Conservation (phyloP, 2,113 vertebrate species). For the Nycticorax nycticorax region DNA sequence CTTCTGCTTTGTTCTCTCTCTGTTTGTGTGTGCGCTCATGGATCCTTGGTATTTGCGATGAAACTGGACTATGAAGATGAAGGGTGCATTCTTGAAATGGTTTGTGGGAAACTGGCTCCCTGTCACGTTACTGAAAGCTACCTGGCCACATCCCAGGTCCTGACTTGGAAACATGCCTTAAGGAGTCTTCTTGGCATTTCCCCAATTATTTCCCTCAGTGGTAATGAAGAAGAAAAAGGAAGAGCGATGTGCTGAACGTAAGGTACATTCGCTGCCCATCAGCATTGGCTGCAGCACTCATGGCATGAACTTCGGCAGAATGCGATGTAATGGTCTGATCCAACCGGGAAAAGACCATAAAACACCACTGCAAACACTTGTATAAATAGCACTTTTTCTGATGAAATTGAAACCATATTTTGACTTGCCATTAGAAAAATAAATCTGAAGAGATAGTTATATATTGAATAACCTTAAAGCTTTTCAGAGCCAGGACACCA, state of each 20-base stretch:
- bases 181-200: slow-evolving; percentile 8
- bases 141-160: slow-evolving; percentile 42
- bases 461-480: not conserved
- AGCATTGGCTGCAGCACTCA: not conserved
- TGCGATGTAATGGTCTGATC: not conserved
- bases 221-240: slow-evolving; percentile 23
- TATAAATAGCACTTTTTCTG: slow-evolving; percentile 37
- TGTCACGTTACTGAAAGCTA: slow-evolving; percentile 9
- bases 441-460: slow-evolving; percentile 29
- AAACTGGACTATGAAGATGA: not conserved
- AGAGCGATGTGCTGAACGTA: not conserved
- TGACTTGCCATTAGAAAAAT: slow-evolving; percentile 41
- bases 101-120: slow-evolving; percentile 29
- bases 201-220: not conserved
- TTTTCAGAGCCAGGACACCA: slow-evolving; percentile 41
- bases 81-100: slow-evolving; percentile 24
- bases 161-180: slow-evolving; percentile 4
- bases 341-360: slow-evolving; percentile 39
- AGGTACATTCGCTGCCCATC: not conserved
- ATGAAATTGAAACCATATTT: slow-evolving; percentile 63
- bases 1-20: not conserved
- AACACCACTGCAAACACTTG: slow-evolving; percentile 47
- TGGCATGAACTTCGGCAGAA: not conserved
- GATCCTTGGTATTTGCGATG: not conserved
- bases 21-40: not conserved